phyloP scores from a whole-genome alignment of 1,140 invertebrate species.

The Matsumurasca onukii region DNA sequence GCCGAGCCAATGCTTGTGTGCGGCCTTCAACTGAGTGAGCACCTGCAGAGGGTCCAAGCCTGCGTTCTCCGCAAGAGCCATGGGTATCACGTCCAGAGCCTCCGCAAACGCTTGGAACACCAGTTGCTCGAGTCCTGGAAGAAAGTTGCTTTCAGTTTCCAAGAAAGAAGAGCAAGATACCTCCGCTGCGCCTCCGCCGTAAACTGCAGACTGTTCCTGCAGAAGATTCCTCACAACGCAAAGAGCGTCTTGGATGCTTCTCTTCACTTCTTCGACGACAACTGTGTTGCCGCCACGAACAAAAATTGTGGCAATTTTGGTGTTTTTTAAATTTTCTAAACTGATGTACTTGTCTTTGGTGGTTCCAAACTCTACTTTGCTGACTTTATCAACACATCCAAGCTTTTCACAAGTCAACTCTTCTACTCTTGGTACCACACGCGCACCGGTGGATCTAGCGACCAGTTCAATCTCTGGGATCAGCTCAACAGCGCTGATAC shows the following conservation, averaged over 20 bases:
- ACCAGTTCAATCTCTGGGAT: slow-evolving; percentile 2
- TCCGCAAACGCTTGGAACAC: slow-evolving; percentile 11
- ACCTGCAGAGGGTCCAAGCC: background rate
- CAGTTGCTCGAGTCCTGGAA: background rate
- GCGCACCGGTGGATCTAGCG: background rate
- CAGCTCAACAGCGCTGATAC: background rate
- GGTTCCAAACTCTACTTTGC: background rate
- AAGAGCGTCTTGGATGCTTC: slow-evolving; percentile 11
- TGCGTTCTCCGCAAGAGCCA: slow-evolving; percentile 3
- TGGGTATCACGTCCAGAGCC: slow-evolving; percentile 11
- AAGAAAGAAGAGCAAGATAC: slow-evolving; percentile 4
- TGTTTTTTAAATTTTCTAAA: background rate
- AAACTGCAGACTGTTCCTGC: background rate
- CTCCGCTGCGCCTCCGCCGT: slow-evolving; percentile 16
- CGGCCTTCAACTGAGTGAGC: background rate
- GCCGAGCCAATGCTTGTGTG: background rate
- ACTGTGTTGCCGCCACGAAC: background rate
- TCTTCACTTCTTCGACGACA: slow-evolving; percentile 3
- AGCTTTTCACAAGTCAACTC: slow-evolving; percentile 2
- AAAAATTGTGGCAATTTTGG: background rate
- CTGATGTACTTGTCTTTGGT: background rate
- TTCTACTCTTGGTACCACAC: background rate
- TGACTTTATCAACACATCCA: background rate
- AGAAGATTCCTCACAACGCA: slow-evolving; percentile 18
- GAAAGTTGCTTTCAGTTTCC: background rate